Base-by-base conservation (phyloP, 1,140 invertebrate genomes). In the Papilio polytes region DNA sequence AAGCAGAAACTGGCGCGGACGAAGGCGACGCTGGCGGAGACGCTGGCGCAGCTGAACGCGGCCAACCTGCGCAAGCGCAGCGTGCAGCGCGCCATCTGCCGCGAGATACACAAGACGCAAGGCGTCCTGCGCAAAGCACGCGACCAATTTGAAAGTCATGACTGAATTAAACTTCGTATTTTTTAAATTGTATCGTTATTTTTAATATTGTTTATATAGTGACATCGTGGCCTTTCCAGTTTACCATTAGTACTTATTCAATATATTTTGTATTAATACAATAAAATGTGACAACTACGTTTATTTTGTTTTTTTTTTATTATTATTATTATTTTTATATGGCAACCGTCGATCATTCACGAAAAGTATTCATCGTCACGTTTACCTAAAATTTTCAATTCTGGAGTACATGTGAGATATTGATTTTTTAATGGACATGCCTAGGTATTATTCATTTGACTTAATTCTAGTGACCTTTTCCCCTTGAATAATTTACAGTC, bases 91-190 rank as follows among this genome's bases (percentile, higher is more conserved):
- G 96, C 96, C 41, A 96, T 97, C 85, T 96, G 96, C 86, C 94
- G 95, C 63, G 96, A 97, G 89, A 96, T 97, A 73, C 96, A 96
- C 83, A 96, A 96, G 88, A 97, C 96, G 18, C 96, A 96, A 79
- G 95, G 96, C 78, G 96, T 97, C 26, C 88, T 97, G n/a, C 94
- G 96, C 20, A 95, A 96, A 88, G 96, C 96, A 1, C 86, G 94
- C 15, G 90, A 88, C 85, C 90, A 92, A 41, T 85, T 94, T 79
- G 89, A 93, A 89, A 86, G 85, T 84, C 89, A 87, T 85, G 87
- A 88, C 80, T 88, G 86, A 84, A 56, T 41, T 44, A 59, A n/a
- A n/a, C n/a, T 78, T 10, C 63, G 3, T 31, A 31, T 7, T 26
- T 86, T 81, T 73, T 15, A 78, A 20, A 73, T 80, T 31, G 56